Conservation (phyloP, 2,888 invertebrate species). For the Peribatodes rhomboidaria region DNA sequence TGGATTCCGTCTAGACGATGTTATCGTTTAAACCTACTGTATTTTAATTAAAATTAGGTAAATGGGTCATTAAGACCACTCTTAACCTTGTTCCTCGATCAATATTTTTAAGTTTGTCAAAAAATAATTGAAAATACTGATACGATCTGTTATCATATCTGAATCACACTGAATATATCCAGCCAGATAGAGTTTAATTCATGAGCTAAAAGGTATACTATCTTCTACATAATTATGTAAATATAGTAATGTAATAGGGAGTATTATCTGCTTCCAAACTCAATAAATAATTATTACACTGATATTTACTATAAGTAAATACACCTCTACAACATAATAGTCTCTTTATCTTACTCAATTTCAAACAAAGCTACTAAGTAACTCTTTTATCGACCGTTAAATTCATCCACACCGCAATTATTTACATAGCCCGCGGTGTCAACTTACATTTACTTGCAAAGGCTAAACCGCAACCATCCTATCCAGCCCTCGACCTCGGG, state of each 20-base stretch:
- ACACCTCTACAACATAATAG: background rate
- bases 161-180: too few relatives aligned
- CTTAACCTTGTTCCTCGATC: too few relatives aligned
- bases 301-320: too few relatives aligned
- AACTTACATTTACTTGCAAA: slow-evolving; percentile 19
- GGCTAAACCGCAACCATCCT: slow-evolving; percentile 15
- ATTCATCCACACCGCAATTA: slow-evolving; percentile 21
- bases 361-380: background rate
- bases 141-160: too few relatives aligned
- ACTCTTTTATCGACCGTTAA: slow-evolving; percentile 9
- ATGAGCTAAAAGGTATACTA: too few relatives aligned
- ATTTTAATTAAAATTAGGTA: background rate
- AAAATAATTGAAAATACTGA: too few relatives aligned
- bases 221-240: too few relatives aligned
- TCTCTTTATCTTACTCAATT: background rate
- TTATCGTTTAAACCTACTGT: background rate
- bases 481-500: slow-evolving; percentile 38
- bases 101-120: too few relatives aligned
- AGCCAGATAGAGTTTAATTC: too few relatives aligned
- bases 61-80: background rate
- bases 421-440: slow-evolving; percentile 20
- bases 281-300: too few relatives aligned
- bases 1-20: slow-evolving; percentile 8
- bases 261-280: too few relatives aligned
- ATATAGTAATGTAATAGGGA: too few relatives aligned